phyloP scores from a whole-genome alignment of 1,140 invertebrate species.

The Drosophila mojavensis region DNA sequence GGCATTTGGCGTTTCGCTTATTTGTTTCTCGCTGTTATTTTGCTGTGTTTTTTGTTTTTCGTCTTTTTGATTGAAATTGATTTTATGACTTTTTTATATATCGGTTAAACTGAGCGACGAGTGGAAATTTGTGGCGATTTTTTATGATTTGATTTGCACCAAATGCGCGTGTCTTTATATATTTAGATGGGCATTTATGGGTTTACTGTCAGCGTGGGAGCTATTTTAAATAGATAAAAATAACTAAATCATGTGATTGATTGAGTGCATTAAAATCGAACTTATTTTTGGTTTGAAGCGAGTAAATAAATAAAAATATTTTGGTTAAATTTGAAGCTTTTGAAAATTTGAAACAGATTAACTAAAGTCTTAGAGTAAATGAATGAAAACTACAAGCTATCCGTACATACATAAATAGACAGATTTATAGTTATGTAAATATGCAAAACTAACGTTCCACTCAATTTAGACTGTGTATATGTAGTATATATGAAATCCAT shows the following conservation, averaged over 20 bases:
- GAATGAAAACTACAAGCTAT: neutral
- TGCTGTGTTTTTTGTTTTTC: constrained; percentile 39
- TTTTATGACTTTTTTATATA: constrained; percentile 66
- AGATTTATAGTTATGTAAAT: constrained; percentile 12
- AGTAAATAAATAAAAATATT: no score
- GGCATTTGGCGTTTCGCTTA: constrained; percentile 32
- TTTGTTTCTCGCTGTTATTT: constrained; percentile 14
- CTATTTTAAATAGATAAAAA: neutral
- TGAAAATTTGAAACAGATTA: neutral
- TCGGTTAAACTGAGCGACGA: constrained; percentile 53
- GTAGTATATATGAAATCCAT: constrained; percentile 1
- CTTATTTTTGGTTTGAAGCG: neutral
- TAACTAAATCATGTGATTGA: neutral
- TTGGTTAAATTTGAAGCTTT: no score
- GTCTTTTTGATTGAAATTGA: constrained; percentile 65
- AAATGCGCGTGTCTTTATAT: constrained; percentile 39
- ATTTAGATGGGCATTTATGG: constrained; percentile 8
- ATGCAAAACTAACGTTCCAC: neutral
- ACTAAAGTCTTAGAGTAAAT: no score
- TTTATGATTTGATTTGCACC: constrained; percentile 66
- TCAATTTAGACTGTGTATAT: neutral
- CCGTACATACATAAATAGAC: no score
- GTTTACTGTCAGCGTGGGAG: constrained; percentile 23
- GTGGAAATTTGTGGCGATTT: constrained; percentile 61
- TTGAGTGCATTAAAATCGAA: neutral